Percentiles rank a stretch among this genome's conserved stretches.
phyloP scores from a whole-genome alignment of 2,888 invertebrate species.

The Rhingia campestris region DNA sequence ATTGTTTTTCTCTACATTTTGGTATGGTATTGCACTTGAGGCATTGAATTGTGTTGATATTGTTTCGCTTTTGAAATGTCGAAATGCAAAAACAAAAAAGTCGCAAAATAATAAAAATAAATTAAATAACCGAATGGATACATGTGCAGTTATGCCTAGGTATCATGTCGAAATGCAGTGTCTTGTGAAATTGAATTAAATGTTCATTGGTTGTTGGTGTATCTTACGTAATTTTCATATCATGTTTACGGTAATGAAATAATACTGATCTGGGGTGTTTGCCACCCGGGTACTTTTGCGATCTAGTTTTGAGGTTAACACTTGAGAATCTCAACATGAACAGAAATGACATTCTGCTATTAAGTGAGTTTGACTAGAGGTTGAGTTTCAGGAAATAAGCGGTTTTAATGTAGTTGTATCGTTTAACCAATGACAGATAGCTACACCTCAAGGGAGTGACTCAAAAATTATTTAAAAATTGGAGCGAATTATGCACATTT shows the following conservation, averaged over 20 bases:
- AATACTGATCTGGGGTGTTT: not conserved
- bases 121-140: not conserved
- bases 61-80: not conserved
- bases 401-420: too few species aligned
- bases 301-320: too few species aligned
- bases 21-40: slow-evolving; percentile 17
- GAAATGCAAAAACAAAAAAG: slow-evolving; percentile 19
- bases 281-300: not conserved
- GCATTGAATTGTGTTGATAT: slow-evolving; percentile 23
- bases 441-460: too few species aligned
- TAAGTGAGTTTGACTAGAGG: too few species aligned
- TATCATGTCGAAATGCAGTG: slow-evolving; percentile 6
- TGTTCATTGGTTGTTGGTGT: not conserved
- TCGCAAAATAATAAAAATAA: slow-evolving; percentile 7
- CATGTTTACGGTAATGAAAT: not conserved
- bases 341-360: too few species aligned
- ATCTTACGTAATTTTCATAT: slow-evolving; percentile 16
- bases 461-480: too few species aligned
- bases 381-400: too few species aligned
- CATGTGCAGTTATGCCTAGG: not conserved
- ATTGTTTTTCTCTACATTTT: too few species aligned
- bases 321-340: too few species aligned
- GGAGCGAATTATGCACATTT: too few species aligned
- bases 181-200: slow-evolving; percentile 40
- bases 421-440: too few species aligned